Base-by-base conservation (phyloP, 2,113 vertebrate species). In the Origma solitaria region DNA sequence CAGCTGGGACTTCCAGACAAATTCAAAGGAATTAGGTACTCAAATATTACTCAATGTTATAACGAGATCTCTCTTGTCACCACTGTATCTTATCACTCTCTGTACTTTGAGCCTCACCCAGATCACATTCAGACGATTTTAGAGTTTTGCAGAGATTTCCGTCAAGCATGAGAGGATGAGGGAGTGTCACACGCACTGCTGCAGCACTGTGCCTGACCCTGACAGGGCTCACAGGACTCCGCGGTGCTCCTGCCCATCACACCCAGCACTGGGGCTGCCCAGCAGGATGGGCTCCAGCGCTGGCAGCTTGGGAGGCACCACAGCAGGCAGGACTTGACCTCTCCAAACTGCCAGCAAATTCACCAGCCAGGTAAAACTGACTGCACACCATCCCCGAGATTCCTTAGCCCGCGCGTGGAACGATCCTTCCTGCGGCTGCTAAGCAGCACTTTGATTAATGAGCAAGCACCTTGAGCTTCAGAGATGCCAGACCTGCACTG, bases 401-500 rank as follows among this genome's bases (percentile, higher is more conserved):
- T 75, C 54, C 71, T 37, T 10, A 15, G 25, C 58, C 61, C 64
- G 22, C 75, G 62, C 50, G 31, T 11, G n/a, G 37, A 28, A 21
- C 11, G 33, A 30, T 69, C 38, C 72, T 69, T 94, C 57, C 42
- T 72, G 30, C 19, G 75, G 13, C 25, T 75, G 95, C 68, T 49
- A 62, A 85, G 45, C 78, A 89, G 90, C 15, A 44, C 81, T 33
- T 21, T 87, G 50, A 92, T 66, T 90, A 94, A 96, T 65, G 92
- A 97, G 82, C 13, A 11, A 97, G 45, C 89, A 92, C 71, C 68
- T 77, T 50, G 71, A 53, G 87, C 83, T 85, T 64, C 77, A 85
- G 94, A 50, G 25, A 7, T 58, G 79, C 38, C 92, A 90, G 90
- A 73, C 40, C 75, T 93, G 93, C 84, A 78, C 95, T 88, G 94